Conservation (phyloP, 2,888 invertebrate genomes). For the Uropetala carovei region DNA sequence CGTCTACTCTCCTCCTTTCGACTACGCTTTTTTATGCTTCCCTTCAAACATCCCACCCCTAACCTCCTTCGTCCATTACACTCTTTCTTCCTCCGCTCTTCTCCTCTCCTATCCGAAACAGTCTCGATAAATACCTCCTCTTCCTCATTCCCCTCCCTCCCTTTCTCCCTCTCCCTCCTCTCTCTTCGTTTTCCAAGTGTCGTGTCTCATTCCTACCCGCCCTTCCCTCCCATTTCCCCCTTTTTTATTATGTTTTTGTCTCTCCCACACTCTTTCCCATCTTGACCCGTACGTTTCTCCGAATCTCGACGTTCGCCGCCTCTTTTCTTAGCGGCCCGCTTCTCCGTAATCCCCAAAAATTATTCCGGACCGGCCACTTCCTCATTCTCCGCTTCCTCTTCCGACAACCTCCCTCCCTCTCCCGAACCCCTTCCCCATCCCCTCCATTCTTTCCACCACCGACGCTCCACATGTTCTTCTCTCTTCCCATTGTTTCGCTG, state of each 20-base stretch:
- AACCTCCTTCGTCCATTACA: neutral
- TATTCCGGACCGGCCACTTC: slow-evolving; percentile 42
- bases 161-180: neutral
- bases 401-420: neutral
- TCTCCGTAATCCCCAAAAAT: slow-evolving; percentile 43
- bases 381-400: slow-evolving; percentile 46
- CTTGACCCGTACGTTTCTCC: neutral
- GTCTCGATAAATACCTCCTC: neutral
- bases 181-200: no score
- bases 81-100: neutral
- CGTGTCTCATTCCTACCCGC: neutral
- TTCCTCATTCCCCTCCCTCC: neutral
- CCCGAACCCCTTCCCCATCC: neutral
- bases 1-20: no score
- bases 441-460: slow-evolving; percentile 31
- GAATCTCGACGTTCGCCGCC: neutral
- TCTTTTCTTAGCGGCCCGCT: neutral
- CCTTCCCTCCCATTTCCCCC: neutral
- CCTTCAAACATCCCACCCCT: neutral
- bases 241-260: slow-evolving; percentile 21
- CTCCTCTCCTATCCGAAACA: neutral
- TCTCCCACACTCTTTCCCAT: neutral
- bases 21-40: no score
- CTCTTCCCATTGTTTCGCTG: no score
- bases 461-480: slow-evolving; percentile 8